Evolutionary conservation across 2,113 vertebrate genomes (phyloP), one percentile per base, ranked within the genome.

Genomic region (Erpornis zantholeuca): DNA sequence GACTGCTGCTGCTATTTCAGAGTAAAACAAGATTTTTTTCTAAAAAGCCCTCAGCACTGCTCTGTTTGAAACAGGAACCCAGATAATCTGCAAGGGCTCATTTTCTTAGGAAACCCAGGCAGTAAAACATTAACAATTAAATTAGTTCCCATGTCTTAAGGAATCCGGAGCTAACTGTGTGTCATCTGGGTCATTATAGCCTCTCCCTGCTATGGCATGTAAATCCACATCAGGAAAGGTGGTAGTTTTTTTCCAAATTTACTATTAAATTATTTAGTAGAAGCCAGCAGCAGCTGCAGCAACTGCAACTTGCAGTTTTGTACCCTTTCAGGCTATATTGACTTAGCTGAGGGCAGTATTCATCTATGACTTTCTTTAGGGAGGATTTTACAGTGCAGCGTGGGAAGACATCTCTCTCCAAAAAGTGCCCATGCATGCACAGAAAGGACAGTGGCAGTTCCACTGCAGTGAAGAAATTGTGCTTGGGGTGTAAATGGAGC

Each of bases 81-180:
- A 56, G 82, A 73, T 64, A 90, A 94, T 71, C 82, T 88, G 64
- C 44, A 61, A 92, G 59, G 22, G 69, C 49, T 78, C 76, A 17
- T 88, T 95, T 86, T 96, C 92, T 86, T 75, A 84, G 57, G 77
- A 92, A 95, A 68, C 44, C 22, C 27, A 92, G 72, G 65, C 85
- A 64, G 56, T 40, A 86, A 92, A 90, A 52, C 52, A 53, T 72
- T 77, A 91, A 91, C 69, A 88, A 80, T 88, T 76, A 86, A 86
- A 93, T 83, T 88, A 79, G 60, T 84, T 90, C 59, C 53, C 47
- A 7, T 53, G 56, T 49, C n/a, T 80, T 93, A 85, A 91, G n/a
- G 63, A 90, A 88, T 54, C 49, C 0, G 0, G 50, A 88, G 8
- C 79, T 79, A 91, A 89, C 70, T 50, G 13, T 80, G 52, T 79